These are phyloP conservation scores for Cephus pygmeus DNA, from an alignment of 2,888 invertebrate species.

Conservation along the genomic window DNA sequence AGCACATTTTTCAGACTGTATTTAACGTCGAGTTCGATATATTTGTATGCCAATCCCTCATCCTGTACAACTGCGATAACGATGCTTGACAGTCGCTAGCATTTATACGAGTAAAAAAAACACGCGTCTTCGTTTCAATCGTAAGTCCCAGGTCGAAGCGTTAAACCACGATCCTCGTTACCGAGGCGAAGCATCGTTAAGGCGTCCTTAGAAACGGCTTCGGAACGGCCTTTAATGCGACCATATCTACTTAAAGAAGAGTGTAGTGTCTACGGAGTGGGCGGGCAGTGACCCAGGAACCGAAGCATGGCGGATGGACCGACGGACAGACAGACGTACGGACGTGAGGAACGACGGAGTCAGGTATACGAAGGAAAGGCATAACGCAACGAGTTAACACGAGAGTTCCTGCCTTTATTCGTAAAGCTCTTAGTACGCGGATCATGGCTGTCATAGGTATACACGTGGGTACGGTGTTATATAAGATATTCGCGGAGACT, in stretches of 20 bases:
- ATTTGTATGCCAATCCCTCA: not conserved
- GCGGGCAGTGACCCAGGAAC: constrained; percentile 46
- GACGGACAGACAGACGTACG: constrained; percentile 19
- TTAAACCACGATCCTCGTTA: not conserved
- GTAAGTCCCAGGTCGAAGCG: not conserved
- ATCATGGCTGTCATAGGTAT: not conserved
- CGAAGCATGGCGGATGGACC: constrained; percentile 42
- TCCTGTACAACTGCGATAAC: not conserved
- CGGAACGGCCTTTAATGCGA: not conserved
- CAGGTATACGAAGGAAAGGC: constrained; percentile 8
- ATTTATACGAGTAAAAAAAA: not conserved
- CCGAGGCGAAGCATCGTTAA: not conserved
- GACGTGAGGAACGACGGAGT: constrained; percentile 8
- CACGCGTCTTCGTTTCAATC: not conserved
- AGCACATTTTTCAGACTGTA: not conserved
- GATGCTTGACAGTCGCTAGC: not conserved
- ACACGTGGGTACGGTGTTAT: not conserved
- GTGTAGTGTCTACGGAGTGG: constrained; percentile 22
- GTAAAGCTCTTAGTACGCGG: not conserved
- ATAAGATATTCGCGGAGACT: not conserved
- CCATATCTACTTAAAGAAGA: constrained; percentile 3
- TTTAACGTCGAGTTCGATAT: not conserved
- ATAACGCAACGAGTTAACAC: not conserved
- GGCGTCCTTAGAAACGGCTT: not conserved
- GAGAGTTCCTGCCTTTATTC: not conserved